Percentiles rank a stretch among this genome's conserved stretches.
Evolutionary conservation across 2,113 vertebrate genomes (phyloP).

Genomic region (Charina bottae): DNA sequence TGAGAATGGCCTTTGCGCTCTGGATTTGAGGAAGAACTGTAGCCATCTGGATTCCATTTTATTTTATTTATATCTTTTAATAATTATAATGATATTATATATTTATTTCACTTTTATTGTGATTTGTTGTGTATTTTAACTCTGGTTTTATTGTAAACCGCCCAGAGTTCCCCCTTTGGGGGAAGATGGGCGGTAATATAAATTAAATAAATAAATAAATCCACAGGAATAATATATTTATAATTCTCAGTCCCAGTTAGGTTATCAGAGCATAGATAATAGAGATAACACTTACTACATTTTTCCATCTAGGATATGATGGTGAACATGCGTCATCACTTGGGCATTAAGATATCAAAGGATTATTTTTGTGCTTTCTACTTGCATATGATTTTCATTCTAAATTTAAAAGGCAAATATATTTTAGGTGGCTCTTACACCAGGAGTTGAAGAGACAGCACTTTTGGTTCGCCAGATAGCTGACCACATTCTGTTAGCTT

Average conservation of each 20-base stretch:
- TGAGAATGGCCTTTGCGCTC: no score
- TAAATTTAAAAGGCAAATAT: constrained; percentile 37
- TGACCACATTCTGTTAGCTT: constrained; percentile 79
- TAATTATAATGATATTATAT: no score
- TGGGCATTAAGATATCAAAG: background rate
- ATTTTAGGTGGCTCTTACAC: constrained; percentile 82
- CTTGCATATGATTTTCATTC: constrained; percentile 28
- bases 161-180: no score
- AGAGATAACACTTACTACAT: background rate
- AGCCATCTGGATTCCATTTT: no score
- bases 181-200: no score
- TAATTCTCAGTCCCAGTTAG: background rate
- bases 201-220: no score
- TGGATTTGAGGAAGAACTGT: no score
- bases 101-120: no score
- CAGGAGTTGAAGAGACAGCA: constrained; percentile 80
- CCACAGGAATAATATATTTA: background rate
- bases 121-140: no score
- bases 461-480: constrained; percentile 83
- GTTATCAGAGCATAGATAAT: background rate
- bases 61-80: no score
- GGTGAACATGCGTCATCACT: background rate
- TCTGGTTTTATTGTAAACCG: no score
- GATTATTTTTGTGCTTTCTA: constrained; percentile 17
- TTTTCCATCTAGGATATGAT: background rate